Base-by-base conservation (phyloP, 2,113 vertebrate species). In the Buteo buteo region DNA sequence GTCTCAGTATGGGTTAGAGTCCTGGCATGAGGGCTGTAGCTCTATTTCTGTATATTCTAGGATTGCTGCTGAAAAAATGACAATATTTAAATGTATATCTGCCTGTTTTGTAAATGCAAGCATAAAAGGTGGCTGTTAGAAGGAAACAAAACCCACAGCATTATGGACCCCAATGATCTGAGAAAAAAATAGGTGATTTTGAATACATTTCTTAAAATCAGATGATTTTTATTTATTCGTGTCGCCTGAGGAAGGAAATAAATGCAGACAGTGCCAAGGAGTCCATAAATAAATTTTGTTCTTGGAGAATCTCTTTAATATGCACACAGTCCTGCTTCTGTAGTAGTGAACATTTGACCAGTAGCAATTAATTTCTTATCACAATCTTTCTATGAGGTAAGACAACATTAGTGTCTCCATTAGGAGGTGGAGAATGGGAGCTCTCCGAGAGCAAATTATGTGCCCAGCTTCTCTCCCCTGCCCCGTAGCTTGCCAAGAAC, bases 321-420 rank as follows among this genome's bases (percentile, higher is more conserved):
- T 95, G 91, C 94, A 67, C 86, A 34, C 15, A 0, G 32, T 73
- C 67, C 91, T 73, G 40, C 90, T 90, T 62, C 84, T 89, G 57
- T 87, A 74, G 84, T 91, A 95, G 87, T 95, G 94, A 95, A 90
- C 84, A 47, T 95, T 96, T 94, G 84, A 95, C 95, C 95, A 95
- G 82, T 59, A 81, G 91, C 95, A 94, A 96, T 97, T 97, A 96
- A 96, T 97, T 97, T 96, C 95, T 96, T 91, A 96, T 96, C 87
- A 94, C 91, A 40, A 50, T 69, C 85, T 96, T 95, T 91, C 94
- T 90, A 94, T 96, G 97, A 97, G 95, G 87, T 95, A 95, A 97
- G 93, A 62, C 94, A 85, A 64, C 91, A 94, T 96, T 90, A 95
- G 72, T 62, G 85, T 87, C 93, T 95, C 84, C 93, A 94, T 97